phyloP scores from a whole-genome alignment of 2,113 vertebrate genomes.

The Pantherophis guttatus region DNA sequence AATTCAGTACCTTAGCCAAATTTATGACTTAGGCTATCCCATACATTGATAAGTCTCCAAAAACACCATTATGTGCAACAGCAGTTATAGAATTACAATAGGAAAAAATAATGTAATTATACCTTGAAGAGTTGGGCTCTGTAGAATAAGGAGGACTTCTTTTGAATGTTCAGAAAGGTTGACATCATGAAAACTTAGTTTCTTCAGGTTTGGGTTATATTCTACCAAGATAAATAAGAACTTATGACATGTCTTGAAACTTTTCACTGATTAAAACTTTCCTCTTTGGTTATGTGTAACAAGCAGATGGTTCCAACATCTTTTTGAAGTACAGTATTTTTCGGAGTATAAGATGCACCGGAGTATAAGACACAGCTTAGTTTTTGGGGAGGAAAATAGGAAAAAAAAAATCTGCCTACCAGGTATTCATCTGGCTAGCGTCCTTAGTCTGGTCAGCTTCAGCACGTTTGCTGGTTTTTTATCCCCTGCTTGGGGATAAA shows the following conservation, averaged over 20 bases:
- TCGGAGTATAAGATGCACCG: too few relatives aligned
- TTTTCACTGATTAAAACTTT: not conserved
- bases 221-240: slow-evolving; percentile 63
- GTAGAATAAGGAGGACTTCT: slow-evolving; percentile 80
- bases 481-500: too few relatives aligned
- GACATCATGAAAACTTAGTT: slow-evolving; percentile 79
- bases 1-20: not conserved
- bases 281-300: not conserved
- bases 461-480: too few relatives aligned
- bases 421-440: too few relatives aligned
- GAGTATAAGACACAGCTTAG: too few relatives aligned
- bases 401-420: too few relatives aligned
- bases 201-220: slow-evolving; percentile 70
- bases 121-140: slow-evolving; percentile 78
- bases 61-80: not conserved
- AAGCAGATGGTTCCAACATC: not conserved
- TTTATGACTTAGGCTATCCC: not conserved
- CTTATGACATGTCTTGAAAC: not conserved
- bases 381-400: too few relatives aligned
- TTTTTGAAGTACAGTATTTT: not conserved
- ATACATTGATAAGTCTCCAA: not conserved
- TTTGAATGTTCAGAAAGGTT: slow-evolving; percentile 78
- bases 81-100: not conserved
- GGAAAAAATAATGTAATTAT: slow-evolving; percentile 13
- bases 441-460: too few relatives aligned